Evolutionary conservation across 2,888 invertebrate genomes (phyloP).

Genomic region (Dorcus hopei): DNA sequence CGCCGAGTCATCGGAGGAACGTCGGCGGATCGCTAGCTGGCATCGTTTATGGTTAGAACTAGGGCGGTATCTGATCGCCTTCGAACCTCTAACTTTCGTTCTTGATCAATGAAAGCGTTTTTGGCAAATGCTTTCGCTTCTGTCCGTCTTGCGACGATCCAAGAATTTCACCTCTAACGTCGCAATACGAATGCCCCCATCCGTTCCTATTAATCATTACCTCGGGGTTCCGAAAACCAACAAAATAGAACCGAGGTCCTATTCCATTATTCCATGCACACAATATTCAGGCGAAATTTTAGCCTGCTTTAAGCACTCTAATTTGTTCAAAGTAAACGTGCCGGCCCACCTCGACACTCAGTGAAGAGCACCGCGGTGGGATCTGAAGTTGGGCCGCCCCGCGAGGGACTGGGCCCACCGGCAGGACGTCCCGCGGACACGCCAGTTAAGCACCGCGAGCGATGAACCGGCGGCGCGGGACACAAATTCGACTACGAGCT

Average conservation of each 20-base stretch:
- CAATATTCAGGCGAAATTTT: slow-evolving; percentile 47
- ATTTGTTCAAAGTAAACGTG: too few species aligned
- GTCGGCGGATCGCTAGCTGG: slow-evolving; percentile 60
- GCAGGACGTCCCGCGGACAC: too few species aligned
- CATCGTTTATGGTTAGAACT: slow-evolving; percentile 65
- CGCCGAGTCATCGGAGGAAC: slow-evolving; percentile 57
- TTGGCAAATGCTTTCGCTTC: too few species aligned
- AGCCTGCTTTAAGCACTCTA: slow-evolving; percentile 64
- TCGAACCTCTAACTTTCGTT: slow-evolving; percentile 59
- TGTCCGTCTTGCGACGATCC: too few species aligned
- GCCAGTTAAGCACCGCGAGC: too few species aligned
- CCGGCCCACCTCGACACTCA: too few species aligned
- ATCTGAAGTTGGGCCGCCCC: too few species aligned
- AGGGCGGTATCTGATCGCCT: slow-evolving; percentile 55
- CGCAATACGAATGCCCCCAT: slow-evolving; percentile 58
- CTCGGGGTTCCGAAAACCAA: slow-evolving; percentile 58
- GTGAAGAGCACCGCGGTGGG: too few species aligned
- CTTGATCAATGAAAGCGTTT: too few species aligned
- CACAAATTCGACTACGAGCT: too few species aligned
- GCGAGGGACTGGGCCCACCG: too few species aligned
- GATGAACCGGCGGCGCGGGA: too few species aligned
- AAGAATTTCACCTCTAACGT: slow-evolving; percentile 51
- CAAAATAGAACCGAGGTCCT: slow-evolving; percentile 61
- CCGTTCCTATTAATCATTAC: slow-evolving; percentile 57
- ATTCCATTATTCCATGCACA: slow-evolving; percentile 65